Conservation (phyloP, 2,888 invertebrate species). For the Drosophila emarginata region DNA sequence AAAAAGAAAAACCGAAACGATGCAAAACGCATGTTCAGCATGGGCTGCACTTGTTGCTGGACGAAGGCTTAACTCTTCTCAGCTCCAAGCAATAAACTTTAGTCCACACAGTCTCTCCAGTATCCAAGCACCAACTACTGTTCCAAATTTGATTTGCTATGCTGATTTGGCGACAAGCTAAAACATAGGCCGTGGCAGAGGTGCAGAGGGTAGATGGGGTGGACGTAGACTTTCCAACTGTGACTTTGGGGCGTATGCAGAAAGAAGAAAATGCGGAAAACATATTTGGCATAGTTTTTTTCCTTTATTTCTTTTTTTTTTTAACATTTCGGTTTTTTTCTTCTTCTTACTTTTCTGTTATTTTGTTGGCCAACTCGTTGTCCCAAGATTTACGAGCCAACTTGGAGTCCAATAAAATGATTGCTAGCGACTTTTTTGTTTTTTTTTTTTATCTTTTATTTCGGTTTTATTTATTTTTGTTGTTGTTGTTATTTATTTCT, state of each 20-base stretch:
- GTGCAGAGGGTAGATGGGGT: neutral
- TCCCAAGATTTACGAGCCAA: conserved; percentile 79
- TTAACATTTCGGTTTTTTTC: neutral
- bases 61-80: conserved; percentile 6
- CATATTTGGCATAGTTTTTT: conserved; percentile 73
- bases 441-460: conserved; percentile 62
- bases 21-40: conserved; percentile 76
- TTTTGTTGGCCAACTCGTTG: conserved; percentile 45
- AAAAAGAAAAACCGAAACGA: conserved; percentile 51
- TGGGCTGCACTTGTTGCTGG: conserved; percentile 68
- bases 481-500: conserved; percentile 3
- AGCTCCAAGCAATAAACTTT: neutral
- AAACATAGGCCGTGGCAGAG: neutral
- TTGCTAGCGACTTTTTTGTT: conserved; percentile 79
- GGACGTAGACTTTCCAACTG: conserved; percentile 9
- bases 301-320: conserved; percentile 1
- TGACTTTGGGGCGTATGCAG: conserved; percentile 60
- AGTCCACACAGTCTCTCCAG: conserved; percentile 11
- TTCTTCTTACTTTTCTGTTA: neutral
- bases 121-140: conserved; percentile 59
- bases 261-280: conserved; percentile 72
- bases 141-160: conserved; percentile 76
- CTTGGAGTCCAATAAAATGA: conserved; percentile 81
- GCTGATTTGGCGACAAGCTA: conserved; percentile 59
- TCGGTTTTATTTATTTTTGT: conserved; percentile 81